Base-by-base conservation (phyloP, 2,888 invertebrate species). In the Agrochola macilenta region DNA sequence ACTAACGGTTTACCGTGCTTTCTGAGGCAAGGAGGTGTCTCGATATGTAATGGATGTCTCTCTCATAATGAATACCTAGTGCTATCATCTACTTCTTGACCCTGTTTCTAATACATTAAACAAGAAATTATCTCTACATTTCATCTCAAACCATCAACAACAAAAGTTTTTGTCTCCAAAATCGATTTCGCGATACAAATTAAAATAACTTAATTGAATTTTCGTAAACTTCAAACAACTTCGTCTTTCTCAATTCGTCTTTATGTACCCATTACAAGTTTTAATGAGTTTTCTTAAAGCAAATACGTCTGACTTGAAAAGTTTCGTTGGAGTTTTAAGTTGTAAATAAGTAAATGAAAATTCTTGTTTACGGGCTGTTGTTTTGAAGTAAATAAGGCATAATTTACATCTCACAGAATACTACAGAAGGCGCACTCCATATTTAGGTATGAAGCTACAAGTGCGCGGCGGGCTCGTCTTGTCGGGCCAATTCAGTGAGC, bases 271-370 rank as follows among this genome's bases (percentile, higher is more conserved):
- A 81, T 87, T 76, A 85, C 74, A 83, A 90, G 87, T 91, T 90
- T 88, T 89, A 90, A 91, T 89, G 81, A 90, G 85, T 89, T 91
- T 90, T 91, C 90, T 91, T 89, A 86, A 89, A 86, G 79, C 58
- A 86, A 86, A 89, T 84, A 86, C 75, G 84, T 71, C 46, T 73
- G 64, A 79, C 77, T 82, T 80, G 69, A 77, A 78, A 87, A 89
- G 68, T 82, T 86, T 14, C 20, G 4, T 69, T 35, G 17, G 5
- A 71, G 70, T 83, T 81, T 76, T 66, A 77, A 80, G 84, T 74
- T 78, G 46, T 83, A 49, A 69, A 69, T 85, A 78, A 78, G 81
- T 87, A 82, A 86, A 82, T 81, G 82, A 79, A 88, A 87, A 88
- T 87, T 78, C 87, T 87, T 87, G 64, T 80, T 79, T 77, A 78